Base-by-base conservation (phyloP, 2,888 invertebrate genomes). In the Noctua janthina region DNA sequence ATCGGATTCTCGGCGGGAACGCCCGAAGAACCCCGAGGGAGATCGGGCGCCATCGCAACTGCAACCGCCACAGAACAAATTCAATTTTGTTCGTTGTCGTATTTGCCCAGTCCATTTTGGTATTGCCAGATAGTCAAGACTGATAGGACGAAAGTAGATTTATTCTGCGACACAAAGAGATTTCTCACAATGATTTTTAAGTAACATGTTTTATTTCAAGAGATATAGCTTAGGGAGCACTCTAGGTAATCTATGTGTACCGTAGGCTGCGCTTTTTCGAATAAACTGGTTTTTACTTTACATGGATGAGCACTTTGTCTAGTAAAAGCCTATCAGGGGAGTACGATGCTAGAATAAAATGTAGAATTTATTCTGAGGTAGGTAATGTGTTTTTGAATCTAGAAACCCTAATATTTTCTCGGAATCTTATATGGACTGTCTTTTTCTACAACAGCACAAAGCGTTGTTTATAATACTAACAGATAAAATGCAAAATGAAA, bases 21-120 rank as follows among this genome's bases (percentile, higher is more conserved):
- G 87, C 87, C 88, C 89, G 89, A 91, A 90, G 84, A 84, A 84
- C 91, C 95, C 91, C 93, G 81, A 71, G 93, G 91, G 94, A 93
- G 82, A 68, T 79, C 84, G 81, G 82, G 83, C 91, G 86, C 88
- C 91, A 91, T 91, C 91, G 84, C 84, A 82, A 91, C 90, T 90
- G 89, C 90, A 90, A 87, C 90, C 86, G 87, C 91, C 88, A 90
- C 91, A 91, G 92, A 91, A 93, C 93, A 93, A 95, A 95, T 95
- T 95, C 94, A 95, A 95, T 95, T 95, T 94, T 91, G 91, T 93
- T 92, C 92, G 92, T 92, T 93, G 86, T 93, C 93, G 93, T 93
- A 94, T 94, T 95, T 93, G 93, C 91, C 88, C 92, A 91, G 92
- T 93, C 93, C 92, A 94, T 95, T 94, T 93, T 92, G 92, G 92